A percentile compares a stretch with the other conserved stretches of the same genome.
Evolutionary conservation across 2,888 invertebrate species (phyloP).

Genomic region (Rambutsinella grinnellia): DNA sequence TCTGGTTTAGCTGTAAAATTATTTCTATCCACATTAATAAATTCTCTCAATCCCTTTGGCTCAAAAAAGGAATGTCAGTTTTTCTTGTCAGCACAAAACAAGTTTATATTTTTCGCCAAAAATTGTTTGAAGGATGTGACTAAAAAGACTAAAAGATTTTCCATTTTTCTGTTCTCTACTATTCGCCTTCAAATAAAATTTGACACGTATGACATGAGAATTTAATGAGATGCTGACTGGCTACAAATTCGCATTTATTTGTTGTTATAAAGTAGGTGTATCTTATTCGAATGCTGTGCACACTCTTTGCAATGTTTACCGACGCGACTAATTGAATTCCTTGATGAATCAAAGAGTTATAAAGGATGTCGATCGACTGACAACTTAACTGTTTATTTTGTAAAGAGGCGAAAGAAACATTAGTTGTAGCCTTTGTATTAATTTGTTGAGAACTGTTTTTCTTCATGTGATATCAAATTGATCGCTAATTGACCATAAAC

Average conservation of each 20-base stretch:
- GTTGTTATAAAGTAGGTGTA: no score
- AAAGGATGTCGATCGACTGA: conserved; percentile 4
- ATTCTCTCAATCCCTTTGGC: conserved; percentile 22
- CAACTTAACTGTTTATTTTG: conserved; percentile 1
- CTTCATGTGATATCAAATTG: conserved; percentile 9
- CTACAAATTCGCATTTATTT: neutral
- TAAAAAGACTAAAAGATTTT: neutral
- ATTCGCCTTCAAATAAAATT: neutral
- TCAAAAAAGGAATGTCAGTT: conserved; percentile 28
- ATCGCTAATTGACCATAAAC: conserved; percentile 14
- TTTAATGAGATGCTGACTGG: neutral
- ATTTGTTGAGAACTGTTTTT: neutral
- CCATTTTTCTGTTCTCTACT: neutral
- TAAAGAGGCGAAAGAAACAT: conserved; percentile 1
- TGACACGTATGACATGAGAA: neutral
- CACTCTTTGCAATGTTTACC: conserved; percentile 9
- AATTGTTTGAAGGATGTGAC: neutral
- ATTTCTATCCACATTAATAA: neutral
- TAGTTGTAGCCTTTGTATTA: neutral
- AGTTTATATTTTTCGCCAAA: neutral
- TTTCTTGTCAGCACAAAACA: conserved; percentile 25
- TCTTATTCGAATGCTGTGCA: neutral
- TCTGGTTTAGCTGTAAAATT: neutral
- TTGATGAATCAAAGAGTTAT: neutral
- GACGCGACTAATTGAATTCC: conserved; percentile 13